Base-by-base conservation (phyloP, 2,797 vertebrate species). In the Nyctibius grandis region DNA sequence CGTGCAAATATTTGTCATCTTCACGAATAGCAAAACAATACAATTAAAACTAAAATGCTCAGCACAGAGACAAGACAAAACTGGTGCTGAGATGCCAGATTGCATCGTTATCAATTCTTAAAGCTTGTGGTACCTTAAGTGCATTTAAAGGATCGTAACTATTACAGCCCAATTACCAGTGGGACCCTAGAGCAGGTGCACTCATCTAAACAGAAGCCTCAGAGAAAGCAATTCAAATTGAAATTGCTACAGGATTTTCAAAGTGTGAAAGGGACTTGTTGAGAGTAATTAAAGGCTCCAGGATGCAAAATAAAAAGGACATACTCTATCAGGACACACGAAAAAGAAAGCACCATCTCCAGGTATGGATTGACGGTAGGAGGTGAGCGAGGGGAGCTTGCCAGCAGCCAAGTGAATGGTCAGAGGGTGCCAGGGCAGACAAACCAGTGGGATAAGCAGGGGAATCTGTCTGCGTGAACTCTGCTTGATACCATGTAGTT, bases 141-240 rank as follows among this genome's bases (percentile, higher is more conserved):
- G 92, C 95, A 83, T 97, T 97, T 97, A 92, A 96, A 98, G 89
- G 94, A 97, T 91, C 97, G 9, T 95, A 92, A 97, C 85, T 96
- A 95, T 97, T 97, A 97, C 84, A 94, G 95, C n/a, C 36, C 92
- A 91, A 95, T 92, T 95, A 92, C 97, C 95, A 93, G 67, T 94
- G 97, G 96, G 96, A 95, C 78, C 84, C 79, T 69, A 91, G 85
- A 95, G 95, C 96, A 97, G 97, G 94, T 97, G 91, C n/a, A 84
- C 67, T 96, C 95, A 94, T 95, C 86, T 94, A 84, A 93, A 67
- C 75, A 81, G 88, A 89, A 93, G 80, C 86, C 73, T 95, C 34
- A 25, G 91, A 95, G 95, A 96, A 97, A 95, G 95, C 82, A 90
- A 96, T 86, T 78, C 68, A 78, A 85, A 64, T 34, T 56, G 69